Evolutionary conservation across 2,797 vertebrate genomes (phyloP).

Genomic region (Spheniscus humboldti): DNA sequence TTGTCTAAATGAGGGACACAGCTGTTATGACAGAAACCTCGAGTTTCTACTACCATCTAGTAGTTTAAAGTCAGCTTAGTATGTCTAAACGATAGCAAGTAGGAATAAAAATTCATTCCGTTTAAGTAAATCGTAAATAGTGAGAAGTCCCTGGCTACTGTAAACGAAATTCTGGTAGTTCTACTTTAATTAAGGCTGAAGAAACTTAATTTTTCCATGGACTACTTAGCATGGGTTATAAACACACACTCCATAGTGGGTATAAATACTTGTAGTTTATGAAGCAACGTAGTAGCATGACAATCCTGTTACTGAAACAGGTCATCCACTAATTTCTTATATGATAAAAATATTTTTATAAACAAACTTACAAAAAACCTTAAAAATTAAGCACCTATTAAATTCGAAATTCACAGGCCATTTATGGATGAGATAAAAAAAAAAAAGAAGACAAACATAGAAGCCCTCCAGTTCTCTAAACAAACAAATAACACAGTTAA

Average conservation of each 20-base stretch:
- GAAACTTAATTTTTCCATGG: neutral
- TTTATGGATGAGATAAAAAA: neutral
- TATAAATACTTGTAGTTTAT: neutral
- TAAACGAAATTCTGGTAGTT: neutral
- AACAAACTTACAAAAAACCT: neutral
- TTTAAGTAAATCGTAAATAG: neutral
- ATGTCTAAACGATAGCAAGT: neutral
- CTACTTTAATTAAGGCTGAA: neutral
- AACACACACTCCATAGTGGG: neutral
- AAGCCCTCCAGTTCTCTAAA: neutral
- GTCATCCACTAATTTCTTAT: neutral
- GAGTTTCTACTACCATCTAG: neutral
- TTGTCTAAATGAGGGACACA: neutral
- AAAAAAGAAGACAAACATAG: neutral
- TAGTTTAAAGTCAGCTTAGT: neutral
- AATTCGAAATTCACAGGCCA: neutral
- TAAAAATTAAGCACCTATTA: neutral
- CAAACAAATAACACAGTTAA: neutral
- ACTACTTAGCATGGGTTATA: neutral
- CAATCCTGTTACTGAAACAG: neutral
- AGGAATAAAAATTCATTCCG: neutral
- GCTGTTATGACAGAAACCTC: neutral
- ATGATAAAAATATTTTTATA: neutral
- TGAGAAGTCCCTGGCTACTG: neutral
- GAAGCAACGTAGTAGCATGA: neutral